A percentile compares a stretch with the other conserved stretches of the same genome.
phyloP scores from a whole-genome alignment of 2,888 invertebrate genomes.

The Pharmacophagus antenor region DNA sequence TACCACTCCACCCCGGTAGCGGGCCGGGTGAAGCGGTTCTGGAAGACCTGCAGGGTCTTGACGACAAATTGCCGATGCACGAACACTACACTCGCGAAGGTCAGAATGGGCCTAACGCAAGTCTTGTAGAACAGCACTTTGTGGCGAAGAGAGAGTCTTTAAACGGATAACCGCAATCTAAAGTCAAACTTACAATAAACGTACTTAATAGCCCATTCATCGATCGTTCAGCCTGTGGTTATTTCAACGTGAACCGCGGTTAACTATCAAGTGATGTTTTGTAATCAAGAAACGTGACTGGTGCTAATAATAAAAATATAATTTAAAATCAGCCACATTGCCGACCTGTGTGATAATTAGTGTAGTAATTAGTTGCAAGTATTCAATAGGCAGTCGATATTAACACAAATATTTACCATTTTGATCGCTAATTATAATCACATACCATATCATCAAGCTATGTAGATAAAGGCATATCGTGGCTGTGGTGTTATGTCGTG shows the following conservation, averaged over 20 bases:
- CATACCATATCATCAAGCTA: too few relatives aligned
- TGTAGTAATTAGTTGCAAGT: not conserved
- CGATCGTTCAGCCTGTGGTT: slow-evolving; percentile 15
- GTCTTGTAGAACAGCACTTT: too few relatives aligned
- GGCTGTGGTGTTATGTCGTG: too few relatives aligned
- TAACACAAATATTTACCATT: not conserved
- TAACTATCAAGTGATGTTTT: slow-evolving; percentile 18
- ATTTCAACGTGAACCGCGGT: slow-evolving; percentile 11
- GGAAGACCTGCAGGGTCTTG: too few relatives aligned
- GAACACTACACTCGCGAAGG: too few relatives aligned
- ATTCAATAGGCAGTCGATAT: not conserved
- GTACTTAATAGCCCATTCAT: slow-evolving; percentile 20
- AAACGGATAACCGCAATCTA: not conserved
- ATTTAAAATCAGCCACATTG: slow-evolving; percentile 16
- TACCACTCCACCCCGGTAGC: too few relatives aligned
- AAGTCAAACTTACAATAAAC: slow-evolving; percentile 3
- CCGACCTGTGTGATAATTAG: not conserved
- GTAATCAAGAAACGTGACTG: slow-evolving; percentile 5
- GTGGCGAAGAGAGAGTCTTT: too few relatives aligned
- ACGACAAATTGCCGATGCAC: too few relatives aligned
- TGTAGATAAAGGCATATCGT: too few relatives aligned
- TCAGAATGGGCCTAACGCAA: too few relatives aligned
- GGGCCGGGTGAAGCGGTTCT: too few relatives aligned
- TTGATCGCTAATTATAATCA: too few relatives aligned
- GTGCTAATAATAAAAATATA: slow-evolving; percentile 16